These are phyloP conservation scores for Drosophila suboccidentalis DNA, from an alignment of 2,888 invertebrate species.

Conservation along the genomic window DNA sequence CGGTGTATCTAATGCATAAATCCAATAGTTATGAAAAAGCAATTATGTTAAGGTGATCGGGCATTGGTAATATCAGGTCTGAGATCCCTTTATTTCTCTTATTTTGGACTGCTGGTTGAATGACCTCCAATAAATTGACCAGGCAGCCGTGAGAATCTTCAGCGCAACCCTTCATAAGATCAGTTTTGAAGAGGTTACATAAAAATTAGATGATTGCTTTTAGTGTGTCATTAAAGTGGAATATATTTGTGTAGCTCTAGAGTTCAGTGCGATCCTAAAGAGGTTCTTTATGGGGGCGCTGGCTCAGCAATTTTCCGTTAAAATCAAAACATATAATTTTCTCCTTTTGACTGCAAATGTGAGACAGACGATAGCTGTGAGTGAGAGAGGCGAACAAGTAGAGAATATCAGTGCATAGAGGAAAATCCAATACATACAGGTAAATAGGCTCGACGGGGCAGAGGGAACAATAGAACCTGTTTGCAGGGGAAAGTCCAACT, in stretches of 20 bases:
- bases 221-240: conserved; percentile 73
- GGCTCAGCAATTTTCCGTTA: conserved; percentile 74
- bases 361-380: conserved; percentile 11
- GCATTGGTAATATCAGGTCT: conserved; percentile 3
- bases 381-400: conserved; percentile 35
- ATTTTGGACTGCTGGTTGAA: conserved; percentile 54
- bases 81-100: conserved; percentile 38
- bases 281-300: conserved; percentile 24
- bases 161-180: conserved; percentile 65
- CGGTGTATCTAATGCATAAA: conserved; percentile 56
- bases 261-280: conserved; percentile 16
- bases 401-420: conserved; percentile 62
- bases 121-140: conserved; percentile 67
- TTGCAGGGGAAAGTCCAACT: conserved; percentile 78
- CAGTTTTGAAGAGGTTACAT: conserved; percentile 64
- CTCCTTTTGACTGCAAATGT: conserved; percentile 34
- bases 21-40: conserved; percentile 67
- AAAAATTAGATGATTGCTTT: conserved; percentile 72
- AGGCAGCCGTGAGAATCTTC: conserved; percentile 62
- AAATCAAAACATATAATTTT: conserved; percentile 79
- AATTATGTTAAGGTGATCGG: conserved; percentile 52
- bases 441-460: conserved; percentile 44
- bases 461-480: conserved; percentile 72
- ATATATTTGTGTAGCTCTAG: conserved; percentile 62
- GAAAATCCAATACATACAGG: conserved; percentile 71